Conservation (phyloP, 2,797 vertebrate species). For the Sarcophilus harrisii region DNA sequence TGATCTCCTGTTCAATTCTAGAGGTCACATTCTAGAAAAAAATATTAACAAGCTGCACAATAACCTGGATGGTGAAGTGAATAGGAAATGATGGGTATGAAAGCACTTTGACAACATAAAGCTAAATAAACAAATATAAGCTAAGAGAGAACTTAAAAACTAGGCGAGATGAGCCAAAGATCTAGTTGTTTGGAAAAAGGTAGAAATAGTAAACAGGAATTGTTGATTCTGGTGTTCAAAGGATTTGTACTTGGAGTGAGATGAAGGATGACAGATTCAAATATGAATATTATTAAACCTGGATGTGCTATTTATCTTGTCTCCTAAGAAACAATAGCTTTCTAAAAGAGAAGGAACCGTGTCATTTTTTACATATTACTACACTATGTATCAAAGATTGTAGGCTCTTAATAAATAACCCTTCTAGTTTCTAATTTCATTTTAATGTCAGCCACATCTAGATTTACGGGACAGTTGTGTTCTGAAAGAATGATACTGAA, state of each 20-base stretch:
- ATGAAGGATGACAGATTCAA: slow-evolving; percentile 3
- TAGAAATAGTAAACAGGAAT: neutral
- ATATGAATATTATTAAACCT: neutral
- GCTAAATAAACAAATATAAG: neutral
- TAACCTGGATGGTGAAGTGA: neutral
- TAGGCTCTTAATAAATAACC: neutral
- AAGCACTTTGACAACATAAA: neutral
- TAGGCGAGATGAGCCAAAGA: neutral
- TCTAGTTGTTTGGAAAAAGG: neutral
- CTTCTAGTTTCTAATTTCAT: neutral
- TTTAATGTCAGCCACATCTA: neutral
- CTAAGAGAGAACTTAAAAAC: neutral
- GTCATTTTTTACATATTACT: neutral
- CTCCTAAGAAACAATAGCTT: neutral
- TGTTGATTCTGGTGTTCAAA: neutral
- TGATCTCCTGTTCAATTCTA: neutral
- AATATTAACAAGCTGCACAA: neutral
- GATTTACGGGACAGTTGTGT: neutral
- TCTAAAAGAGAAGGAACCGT: neutral
- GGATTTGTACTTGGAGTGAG: neutral
- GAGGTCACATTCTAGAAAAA: neutral
- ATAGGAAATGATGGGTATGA: neutral
- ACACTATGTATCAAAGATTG: neutral
- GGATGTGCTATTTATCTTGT: neutral
- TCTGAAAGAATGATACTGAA: neutral